Percentiles rank a stretch among this genome's conserved stretches.
These are phyloP conservation scores for Corythaeola cristata DNA, from an alignment of 2,113 vertebrate species.

Conservation along the genomic window DNA sequence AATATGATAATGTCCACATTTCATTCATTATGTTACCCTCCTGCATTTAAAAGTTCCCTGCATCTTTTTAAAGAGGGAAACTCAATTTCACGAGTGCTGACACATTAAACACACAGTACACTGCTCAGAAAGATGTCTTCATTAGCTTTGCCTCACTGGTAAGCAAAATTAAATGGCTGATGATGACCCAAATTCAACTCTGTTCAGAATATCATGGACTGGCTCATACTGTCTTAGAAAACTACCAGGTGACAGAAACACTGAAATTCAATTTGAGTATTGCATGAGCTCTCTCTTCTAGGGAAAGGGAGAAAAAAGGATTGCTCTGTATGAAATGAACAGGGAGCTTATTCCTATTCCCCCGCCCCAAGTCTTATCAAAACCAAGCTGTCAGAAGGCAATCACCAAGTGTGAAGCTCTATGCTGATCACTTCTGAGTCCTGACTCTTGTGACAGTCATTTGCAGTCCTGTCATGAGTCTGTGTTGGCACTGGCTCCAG, in stretches of 20 bases:
- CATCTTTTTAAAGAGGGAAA: neutral
- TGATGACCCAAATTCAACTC: neutral
- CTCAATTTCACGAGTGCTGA: neutral
- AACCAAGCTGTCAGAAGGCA: neutral
- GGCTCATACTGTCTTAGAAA: neutral
- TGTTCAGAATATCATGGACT: neutral
- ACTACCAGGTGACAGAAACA: neutral
- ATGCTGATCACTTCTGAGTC: neutral
- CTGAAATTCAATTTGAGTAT: neutral
- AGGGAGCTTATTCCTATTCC: neutral
- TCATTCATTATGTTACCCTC: neutral
- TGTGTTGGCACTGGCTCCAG: neutral
- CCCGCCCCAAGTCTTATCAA: neutral
- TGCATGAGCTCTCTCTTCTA: neutral
- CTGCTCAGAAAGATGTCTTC: neutral
- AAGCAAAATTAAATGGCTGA: conserved; percentile 13
- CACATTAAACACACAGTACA: neutral
- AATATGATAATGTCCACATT: neutral
- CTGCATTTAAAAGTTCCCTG: neutral
- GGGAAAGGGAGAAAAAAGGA: neutral
- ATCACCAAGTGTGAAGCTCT: neutral
- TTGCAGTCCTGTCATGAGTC: neutral
- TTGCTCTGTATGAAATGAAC: neutral
- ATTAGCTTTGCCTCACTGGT: neutral
- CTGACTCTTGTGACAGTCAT: neutral